These are phyloP conservation scores for Drosophila burlai DNA, from an alignment of 1,140 invertebrate genomes.

Conservation along the genomic window DNA sequence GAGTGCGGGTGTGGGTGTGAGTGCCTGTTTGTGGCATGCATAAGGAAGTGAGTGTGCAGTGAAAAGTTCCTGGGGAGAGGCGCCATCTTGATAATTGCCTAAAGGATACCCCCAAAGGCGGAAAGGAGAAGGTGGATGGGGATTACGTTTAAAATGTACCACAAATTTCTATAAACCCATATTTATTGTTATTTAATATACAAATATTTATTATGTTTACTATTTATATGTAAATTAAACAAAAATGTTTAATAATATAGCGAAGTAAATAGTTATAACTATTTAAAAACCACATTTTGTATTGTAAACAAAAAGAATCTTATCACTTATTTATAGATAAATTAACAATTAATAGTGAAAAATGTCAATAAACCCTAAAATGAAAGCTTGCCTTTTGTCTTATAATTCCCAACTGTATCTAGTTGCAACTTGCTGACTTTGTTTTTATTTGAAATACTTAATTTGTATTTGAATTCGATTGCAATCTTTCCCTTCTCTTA, in stretches of 20 bases:
- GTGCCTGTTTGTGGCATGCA: slow-evolving; percentile 23
- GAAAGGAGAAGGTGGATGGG: background rate
- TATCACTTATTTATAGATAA: too few relatives aligned
- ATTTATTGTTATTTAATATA: background rate
- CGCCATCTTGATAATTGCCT: slow-evolving; percentile 71
- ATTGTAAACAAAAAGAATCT: too few relatives aligned
- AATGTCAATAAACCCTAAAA: too few relatives aligned
- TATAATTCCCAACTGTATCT: too few relatives aligned
- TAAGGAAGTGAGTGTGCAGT: slow-evolving; percentile 27
- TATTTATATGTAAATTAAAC: background rate
- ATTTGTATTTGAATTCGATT: slow-evolving; percentile 4
- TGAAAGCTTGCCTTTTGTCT: too few relatives aligned
- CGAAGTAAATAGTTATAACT: too few relatives aligned
- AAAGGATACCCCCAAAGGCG: background rate
- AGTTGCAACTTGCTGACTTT: too few relatives aligned
- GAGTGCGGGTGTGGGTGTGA: slow-evolving; percentile 7
- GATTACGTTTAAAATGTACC: background rate
- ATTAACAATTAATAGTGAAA: too few relatives aligned
- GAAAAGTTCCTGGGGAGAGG: slow-evolving; percentile 45
- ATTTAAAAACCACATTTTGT: too few relatives aligned
- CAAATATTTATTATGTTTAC: too few relatives aligned
- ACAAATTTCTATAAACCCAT: background rate
- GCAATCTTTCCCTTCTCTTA: background rate
- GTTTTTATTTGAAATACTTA: background rate
- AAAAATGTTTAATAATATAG: too few relatives aligned